These are phyloP conservation scores for Oscheius onirici DNA, from an alignment of 2,888 invertebrate genomes.

Conservation along the genomic window DNA sequence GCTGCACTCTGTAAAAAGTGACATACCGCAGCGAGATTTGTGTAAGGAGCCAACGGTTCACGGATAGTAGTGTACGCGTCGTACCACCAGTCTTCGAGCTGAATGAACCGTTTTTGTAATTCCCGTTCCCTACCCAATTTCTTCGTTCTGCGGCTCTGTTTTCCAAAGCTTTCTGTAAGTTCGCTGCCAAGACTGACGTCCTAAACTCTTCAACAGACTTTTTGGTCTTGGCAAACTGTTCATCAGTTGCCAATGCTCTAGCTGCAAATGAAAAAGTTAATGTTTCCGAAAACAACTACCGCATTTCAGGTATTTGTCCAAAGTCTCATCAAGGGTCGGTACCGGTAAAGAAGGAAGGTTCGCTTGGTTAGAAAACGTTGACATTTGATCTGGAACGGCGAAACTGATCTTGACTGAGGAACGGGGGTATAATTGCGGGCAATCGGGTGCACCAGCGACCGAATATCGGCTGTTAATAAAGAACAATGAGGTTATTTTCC, in stretches of 20 bases:
- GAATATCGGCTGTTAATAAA: background rate
- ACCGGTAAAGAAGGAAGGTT: conserved; percentile 52
- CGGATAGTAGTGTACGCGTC: conserved; percentile 57
- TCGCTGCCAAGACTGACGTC: conserved; percentile 37
- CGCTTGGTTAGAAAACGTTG: conserved; percentile 40
- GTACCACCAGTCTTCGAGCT: conserved; percentile 65
- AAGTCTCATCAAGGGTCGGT: conserved; percentile 50
- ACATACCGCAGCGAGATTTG: conserved; percentile 41
- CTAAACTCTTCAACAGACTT: conserved; percentile 49
- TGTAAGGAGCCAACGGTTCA: conserved; percentile 49
- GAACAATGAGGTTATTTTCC: too few species aligned
- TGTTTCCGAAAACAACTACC: conserved; percentile 38
- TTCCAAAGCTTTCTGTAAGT: conserved; percentile 49
- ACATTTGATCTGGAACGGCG: conserved; percentile 16
- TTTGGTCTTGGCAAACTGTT: conserved; percentile 37
- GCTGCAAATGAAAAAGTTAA: conserved; percentile 37
- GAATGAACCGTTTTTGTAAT: conserved; percentile 11
- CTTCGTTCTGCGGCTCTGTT: conserved; percentile 41
- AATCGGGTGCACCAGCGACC: background rate
- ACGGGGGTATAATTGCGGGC: background rate
- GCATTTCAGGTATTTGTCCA: conserved; percentile 53
- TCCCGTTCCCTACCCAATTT: conserved; percentile 51
- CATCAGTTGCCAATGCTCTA: conserved; percentile 37
- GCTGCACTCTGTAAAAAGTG: too few species aligned
- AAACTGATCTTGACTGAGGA: background rate